These are phyloP conservation scores for Brotula barbata DNA, from an alignment of 2,797 vertebrate species.

Conservation along the genomic window DNA sequence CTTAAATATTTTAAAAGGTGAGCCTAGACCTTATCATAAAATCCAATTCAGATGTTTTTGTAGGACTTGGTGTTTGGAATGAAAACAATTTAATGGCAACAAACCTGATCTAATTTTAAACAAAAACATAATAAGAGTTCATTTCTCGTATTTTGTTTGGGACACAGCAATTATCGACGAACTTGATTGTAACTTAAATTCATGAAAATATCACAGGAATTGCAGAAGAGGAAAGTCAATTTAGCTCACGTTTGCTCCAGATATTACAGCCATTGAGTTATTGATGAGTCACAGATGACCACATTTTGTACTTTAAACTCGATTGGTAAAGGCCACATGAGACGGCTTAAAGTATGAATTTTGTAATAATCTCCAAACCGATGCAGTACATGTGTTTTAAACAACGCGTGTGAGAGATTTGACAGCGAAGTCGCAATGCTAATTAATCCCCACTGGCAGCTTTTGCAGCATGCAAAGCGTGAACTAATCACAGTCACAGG, in stretches of 20 bases:
- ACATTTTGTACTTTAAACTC: neutral
- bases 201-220: neutral
- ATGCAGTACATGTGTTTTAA: no score
- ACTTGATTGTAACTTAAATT: constrained; percentile 20
- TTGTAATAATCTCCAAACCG: no score
- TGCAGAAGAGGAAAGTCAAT: neutral
- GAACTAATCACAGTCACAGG: no score
- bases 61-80: constrained; percentile 29
- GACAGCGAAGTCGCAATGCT: no score
- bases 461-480: no score
- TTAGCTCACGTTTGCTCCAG: constrained; percentile 13
- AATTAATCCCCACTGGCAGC: no score
- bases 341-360: no score
- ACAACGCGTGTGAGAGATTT: no score
- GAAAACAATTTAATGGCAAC: constrained; percentile 15
- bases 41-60: constrained; percentile 4
- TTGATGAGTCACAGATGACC: constrained; percentile 4
- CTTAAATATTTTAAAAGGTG: constrained; percentile 37
- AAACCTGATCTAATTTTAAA: neutral
- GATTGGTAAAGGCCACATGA: no score
- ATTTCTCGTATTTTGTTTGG: constrained; percentile 38
- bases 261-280: constrained; percentile 21
- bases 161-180: constrained; percentile 12
- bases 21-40: neutral
- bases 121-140: constrained; percentile 36